Conservation (phyloP, 2,888 invertebrate species). For the Drosophila anomalipes region DNA sequence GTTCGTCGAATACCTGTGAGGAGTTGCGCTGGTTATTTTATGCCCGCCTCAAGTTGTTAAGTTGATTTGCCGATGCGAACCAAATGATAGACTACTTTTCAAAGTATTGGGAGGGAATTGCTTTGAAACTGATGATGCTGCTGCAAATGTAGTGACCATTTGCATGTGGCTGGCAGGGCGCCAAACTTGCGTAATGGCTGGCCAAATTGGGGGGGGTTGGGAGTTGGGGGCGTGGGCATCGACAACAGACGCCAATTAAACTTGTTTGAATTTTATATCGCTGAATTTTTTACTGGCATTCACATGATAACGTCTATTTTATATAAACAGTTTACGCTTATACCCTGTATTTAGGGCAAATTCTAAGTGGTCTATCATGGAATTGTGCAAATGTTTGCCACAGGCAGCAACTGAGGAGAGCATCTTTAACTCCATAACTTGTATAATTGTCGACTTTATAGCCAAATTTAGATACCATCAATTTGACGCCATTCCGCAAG, state of each 20-base stretch:
- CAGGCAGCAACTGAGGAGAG: neutral
- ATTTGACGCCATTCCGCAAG: neutral
- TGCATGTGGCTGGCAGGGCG: slow-evolving; percentile 17
- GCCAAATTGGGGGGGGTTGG: neutral
- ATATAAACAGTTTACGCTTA: neutral
- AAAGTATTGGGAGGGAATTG: slow-evolving; percentile 45
- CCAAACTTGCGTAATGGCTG: neutral
- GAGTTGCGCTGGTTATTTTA: too few relatives aligned
- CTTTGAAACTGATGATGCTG: slow-evolving; percentile 44
- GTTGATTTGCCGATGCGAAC: slow-evolving; percentile 21
- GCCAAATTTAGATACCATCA: neutral
- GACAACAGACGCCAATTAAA: slow-evolving; percentile 66
- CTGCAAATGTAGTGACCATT: slow-evolving; percentile 50
- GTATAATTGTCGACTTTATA: neutral
- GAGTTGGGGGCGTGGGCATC: slow-evolving; percentile 4
- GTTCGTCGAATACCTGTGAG: neutral
- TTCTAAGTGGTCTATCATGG: neutral
- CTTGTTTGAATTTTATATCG: slow-evolving; percentile 59
- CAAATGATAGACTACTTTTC: slow-evolving; percentile 37
- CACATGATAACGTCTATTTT: slow-evolving; percentile 23
- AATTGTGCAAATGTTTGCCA: neutral
- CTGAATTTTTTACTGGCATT: slow-evolving; percentile 24
- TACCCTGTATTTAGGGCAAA: neutral
- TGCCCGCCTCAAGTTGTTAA: neutral
- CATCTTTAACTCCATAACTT: neutral